phyloP scores from a whole-genome alignment of 2,113 vertebrate species.

The Beaufortia kweichowensis region DNA sequence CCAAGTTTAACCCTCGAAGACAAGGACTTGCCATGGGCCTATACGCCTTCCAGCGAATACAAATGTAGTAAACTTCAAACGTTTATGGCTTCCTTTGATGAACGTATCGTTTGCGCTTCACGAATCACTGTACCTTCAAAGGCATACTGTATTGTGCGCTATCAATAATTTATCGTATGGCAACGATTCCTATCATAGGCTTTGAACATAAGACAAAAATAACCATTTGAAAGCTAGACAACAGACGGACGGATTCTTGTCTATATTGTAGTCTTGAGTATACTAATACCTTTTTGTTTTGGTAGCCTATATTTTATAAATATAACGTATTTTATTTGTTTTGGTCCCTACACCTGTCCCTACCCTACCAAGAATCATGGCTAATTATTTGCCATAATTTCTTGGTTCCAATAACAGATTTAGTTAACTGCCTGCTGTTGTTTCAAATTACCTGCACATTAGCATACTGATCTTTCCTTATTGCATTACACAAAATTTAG shows the following conservation, averaged over 20 bases:
- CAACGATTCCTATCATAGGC: not conserved
- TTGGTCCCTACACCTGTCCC: not conserved
- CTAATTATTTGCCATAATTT: conserved; percentile 9
- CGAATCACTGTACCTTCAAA: conserved; percentile 34
- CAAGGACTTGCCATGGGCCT: conserved; percentile 7
- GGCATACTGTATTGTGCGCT: conserved; percentile 5
- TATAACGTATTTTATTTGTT: not conserved
- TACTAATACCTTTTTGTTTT: not conserved
- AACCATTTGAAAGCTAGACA: not conserved
- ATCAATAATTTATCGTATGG: conserved; percentile 33
- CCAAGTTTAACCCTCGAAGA: conserved; percentile 10
- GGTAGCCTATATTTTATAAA: not conserved
- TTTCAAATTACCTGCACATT: conserved; percentile 78
- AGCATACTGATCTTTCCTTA: conserved; percentile 77
- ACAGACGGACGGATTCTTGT: too few species aligned
- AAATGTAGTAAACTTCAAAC: conserved; percentile 29
- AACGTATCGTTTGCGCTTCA: not conserved
- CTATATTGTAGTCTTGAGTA: too few species aligned
- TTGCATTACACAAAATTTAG: conserved; percentile 78
- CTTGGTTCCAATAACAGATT: conserved; percentile 7
- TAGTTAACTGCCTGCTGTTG: conserved; percentile 64
- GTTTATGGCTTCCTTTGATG: conserved; percentile 15
- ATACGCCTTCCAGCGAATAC: not conserved
- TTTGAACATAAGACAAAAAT: conserved; percentile 16
- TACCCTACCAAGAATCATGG: not conserved